These are phyloP conservation scores for Euwallacea similis DNA, from an alignment of 1,140 invertebrate genomes.

Conservation along the genomic window DNA sequence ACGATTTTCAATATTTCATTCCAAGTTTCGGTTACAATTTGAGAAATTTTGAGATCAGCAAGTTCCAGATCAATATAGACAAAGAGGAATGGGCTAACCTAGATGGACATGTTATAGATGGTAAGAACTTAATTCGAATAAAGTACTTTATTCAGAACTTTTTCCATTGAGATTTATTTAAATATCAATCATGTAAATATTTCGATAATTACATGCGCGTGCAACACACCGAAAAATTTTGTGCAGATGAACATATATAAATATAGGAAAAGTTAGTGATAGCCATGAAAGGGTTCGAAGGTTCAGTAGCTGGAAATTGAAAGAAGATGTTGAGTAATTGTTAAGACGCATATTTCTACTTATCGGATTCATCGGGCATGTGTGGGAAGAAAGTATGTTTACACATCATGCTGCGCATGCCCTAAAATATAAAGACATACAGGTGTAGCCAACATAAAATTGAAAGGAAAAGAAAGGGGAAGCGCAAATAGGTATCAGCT, in stretches of 20 bases:
- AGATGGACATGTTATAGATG: constrained; percentile 85
- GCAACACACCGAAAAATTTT: background rate
- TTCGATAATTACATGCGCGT: background rate
- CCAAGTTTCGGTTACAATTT: constrained; percentile 17
- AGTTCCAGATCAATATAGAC: constrained; percentile 56
- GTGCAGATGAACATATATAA: background rate
- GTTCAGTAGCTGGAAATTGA: too few species aligned
- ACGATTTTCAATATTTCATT: constrained; percentile 55
- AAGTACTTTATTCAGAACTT: background rate
- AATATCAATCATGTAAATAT: background rate
- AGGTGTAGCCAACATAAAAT: too few species aligned
- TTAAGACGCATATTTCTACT: too few species aligned
- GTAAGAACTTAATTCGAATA: constrained; percentile 46
- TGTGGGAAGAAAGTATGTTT: too few species aligned
- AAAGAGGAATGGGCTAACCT: constrained; percentile 76
- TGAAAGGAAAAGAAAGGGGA: too few species aligned
- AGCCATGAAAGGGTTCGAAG: too few species aligned
- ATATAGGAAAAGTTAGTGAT: too few species aligned
- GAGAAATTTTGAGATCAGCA: background rate
- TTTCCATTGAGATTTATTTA: background rate
- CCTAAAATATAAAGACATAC: too few species aligned
- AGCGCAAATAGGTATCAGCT: too few species aligned
- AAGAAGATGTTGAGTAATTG: too few species aligned
- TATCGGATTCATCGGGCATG: too few species aligned
- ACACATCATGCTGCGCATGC: too few species aligned